Percentiles rank a stretch among this genome's conserved stretches.
Conservation (phyloP, 2,797 vertebrate genomes). For the Falco rusticolus region DNA sequence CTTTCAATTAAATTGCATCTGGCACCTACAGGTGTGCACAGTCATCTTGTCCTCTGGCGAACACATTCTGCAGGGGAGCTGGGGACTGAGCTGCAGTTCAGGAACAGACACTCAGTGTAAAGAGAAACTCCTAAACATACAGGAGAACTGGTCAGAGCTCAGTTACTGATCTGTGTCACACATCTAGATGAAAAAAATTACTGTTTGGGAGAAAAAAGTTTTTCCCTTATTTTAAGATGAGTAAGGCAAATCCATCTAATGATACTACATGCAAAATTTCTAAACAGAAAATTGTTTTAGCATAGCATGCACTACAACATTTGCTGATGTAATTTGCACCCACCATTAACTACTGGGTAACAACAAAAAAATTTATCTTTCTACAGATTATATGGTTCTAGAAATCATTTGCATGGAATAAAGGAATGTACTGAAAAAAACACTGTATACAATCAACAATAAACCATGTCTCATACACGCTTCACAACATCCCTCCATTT, state of each 20-base stretch:
- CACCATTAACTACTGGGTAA: background rate
- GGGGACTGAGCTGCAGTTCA: background rate
- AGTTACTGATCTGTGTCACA: accelerated
- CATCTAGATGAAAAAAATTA: background rate
- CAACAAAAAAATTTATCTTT: background rate
- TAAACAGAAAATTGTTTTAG: background rate
- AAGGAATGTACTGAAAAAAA: background rate
- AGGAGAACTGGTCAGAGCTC: background rate
- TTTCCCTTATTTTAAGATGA: background rate
- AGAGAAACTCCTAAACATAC: background rate
- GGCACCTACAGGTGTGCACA: background rate
- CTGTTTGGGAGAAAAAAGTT: background rate
- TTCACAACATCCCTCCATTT: background rate
- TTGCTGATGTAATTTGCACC: background rate
- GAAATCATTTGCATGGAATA: background rate
- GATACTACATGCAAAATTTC: background rate
- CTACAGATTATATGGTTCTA: background rate
- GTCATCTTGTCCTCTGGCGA: background rate
- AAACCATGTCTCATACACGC: background rate
- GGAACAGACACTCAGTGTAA: background rate
- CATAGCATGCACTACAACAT: background rate
- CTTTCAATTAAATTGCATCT: slow-evolving; percentile 8
- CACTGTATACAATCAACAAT: background rate
- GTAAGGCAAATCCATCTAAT: background rate
- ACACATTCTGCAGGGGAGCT: background rate